Evolutionary conservation across 2,888 invertebrate species (phyloP), one percentile per base, ranked within the genome.

Genomic region (Anthrax anthrax): DNA sequence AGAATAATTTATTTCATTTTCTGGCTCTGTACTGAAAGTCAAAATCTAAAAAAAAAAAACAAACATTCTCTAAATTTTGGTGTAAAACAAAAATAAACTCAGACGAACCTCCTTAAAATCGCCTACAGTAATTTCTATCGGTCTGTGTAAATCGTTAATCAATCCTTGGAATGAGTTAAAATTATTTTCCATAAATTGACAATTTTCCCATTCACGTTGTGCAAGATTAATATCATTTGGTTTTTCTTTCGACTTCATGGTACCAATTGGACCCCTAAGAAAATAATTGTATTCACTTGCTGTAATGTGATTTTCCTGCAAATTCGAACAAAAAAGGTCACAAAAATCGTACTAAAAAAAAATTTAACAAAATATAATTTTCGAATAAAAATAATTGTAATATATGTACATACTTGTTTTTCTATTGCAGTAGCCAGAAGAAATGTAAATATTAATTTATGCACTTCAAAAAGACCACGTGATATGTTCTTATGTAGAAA

Each of bases 391-490:
- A 6, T 23, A 39, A 23, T 38, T 29, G 14, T 23, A 23, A 6
- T 6, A 6, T 23, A 27, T 12, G 29, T 17, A 36, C 3, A 44
- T 49, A 54, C 50, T 44, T 84, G 74, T 44, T 79, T 72, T 60
- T 78, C 77, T 53, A 92, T 79, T 4, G 86, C 81, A 50, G 80
- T 72, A 57, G 86, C 84, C 14, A 91, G 67, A 69, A 91, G 76
- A 60, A 92, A 85, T 59, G 85, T 88, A 63, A 84, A 92, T 47
- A 92, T 81, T 1, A 92, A 72, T 67, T 94, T 92, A 67, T 95
- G 90, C 49, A 80, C 77, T 63, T 92, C 92, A 60, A 94, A 92
- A 12, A 95, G 72, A 0, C 92, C 94, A 46, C 92, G 76, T 1
- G 91, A 88, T 32, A 94, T 83, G 59, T 89, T 94, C 10, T 80